These are phyloP conservation scores for Catharus bicknelli DNA, from an alignment of 2,113 vertebrate genomes.

Conservation along the genomic window DNA sequence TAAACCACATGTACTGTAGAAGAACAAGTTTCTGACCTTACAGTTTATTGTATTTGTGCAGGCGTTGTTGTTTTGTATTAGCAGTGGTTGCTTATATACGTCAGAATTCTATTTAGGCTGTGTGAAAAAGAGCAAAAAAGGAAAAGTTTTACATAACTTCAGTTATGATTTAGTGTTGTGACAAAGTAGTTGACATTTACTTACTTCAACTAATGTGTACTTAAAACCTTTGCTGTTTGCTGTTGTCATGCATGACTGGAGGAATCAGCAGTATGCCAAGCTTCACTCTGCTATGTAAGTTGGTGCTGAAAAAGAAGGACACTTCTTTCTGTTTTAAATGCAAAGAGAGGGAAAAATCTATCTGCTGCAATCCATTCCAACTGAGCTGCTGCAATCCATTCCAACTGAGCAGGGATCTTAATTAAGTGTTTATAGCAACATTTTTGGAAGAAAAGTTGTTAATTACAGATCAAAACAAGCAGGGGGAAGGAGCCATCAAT, in stretches of 20 bases:
- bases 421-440: not conserved
- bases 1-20: not conserved
- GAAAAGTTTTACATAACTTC: not conserved
- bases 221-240: not conserved
- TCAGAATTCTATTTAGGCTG: not conserved
- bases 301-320: not conserved
- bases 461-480: not conserved
- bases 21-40: not conserved
- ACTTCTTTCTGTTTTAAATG: not conserved
- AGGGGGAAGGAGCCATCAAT: not conserved
- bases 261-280: not conserved
- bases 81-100: not conserved
- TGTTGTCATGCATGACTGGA: not conserved
- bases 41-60: not conserved
- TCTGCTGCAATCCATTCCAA: not conserved
- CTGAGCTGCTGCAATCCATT: not conserved
- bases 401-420: accelerated
- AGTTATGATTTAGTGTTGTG: not conserved
- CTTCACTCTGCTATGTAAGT: not conserved
- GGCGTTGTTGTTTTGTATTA: not conserved
- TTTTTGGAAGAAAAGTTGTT: not conserved
- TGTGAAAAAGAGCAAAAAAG: not conserved
- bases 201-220: not conserved
- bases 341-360: not conserved
- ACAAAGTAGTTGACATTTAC: not conserved